phyloP scores from a whole-genome alignment of 92 coral and sea anemone species.

The Epizoanthus scotinus region DNA sequence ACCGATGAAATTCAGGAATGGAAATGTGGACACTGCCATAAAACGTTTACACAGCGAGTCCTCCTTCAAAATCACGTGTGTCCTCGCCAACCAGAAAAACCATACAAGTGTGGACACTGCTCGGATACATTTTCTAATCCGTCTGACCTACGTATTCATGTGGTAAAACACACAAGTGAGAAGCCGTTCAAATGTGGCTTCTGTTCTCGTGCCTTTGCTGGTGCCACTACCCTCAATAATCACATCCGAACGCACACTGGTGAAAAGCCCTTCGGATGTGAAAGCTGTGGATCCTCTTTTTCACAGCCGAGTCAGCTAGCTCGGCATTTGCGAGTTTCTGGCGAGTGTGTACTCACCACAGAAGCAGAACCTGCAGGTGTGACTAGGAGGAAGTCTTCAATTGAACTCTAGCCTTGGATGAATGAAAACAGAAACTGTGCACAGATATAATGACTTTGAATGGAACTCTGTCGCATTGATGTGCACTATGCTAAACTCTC shows the following conservation, averaged over 20 bases:
- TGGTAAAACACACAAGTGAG: constrained; percentile 85
- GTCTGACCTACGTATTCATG: constrained; percentile 89
- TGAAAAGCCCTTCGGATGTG: constrained; percentile 88
- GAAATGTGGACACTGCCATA: constrained; percentile 91
- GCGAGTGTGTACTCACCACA: constrained; percentile 10
- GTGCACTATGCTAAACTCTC: neutral
- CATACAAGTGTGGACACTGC: constrained; percentile 91
- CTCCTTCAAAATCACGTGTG: constrained; percentile 85
- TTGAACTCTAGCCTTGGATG: neutral
- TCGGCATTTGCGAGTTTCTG: constrained; percentile 60
- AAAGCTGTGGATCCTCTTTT: constrained; percentile 78
- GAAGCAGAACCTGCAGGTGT: neutral
- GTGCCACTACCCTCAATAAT: constrained; percentile 91
- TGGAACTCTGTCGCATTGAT: too few relatives aligned
- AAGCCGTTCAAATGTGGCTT: constrained; percentile 95
- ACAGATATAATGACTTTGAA: neutral
- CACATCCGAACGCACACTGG: constrained; percentile 97
- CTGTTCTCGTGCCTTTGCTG: constrained; percentile 89
- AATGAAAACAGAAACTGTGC: neutral
- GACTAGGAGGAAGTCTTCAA: neutral
- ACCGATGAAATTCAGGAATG: constrained; percentile 59
- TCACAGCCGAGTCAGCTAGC: constrained; percentile 90
- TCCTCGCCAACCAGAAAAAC: constrained; percentile 74
- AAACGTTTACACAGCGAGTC: constrained; percentile 81
- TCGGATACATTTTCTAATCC: constrained; percentile 82